Percentiles rank a stretch among this genome's conserved stretches.
Conservation (phyloP, 2,797 vertebrate species). For the Argya squamiceps region DNA sequence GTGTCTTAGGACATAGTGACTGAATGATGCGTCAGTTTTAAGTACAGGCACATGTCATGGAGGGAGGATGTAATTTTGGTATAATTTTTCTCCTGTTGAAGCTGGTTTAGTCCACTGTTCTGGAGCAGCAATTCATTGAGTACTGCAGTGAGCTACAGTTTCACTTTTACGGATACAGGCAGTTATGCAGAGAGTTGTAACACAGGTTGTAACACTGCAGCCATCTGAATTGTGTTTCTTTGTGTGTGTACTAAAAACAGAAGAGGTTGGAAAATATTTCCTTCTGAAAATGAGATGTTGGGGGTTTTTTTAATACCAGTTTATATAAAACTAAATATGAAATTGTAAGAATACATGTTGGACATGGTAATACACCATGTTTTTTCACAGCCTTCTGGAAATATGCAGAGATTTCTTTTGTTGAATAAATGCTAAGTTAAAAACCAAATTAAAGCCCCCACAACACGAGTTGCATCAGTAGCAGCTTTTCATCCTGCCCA, state of each 20-base stretch:
- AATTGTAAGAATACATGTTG: neutral
- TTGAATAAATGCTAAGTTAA: neutral
- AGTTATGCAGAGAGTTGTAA: neutral
- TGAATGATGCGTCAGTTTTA: neutral
- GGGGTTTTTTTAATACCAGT: neutral
- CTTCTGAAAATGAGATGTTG: neutral
- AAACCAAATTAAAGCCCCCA: neutral
- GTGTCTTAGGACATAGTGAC: neutral
- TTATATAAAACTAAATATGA: neutral
- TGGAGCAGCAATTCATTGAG: neutral
- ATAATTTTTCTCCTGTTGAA: neutral
- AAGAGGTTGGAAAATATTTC: neutral
- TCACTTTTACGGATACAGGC: neutral
- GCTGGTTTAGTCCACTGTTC: neutral
- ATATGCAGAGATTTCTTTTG: neutral
- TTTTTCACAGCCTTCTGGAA: neutral
- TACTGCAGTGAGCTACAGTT: neutral
- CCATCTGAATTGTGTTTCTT: neutral
- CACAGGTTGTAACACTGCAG: neutral
- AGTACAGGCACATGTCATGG: neutral
- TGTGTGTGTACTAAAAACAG: neutral
- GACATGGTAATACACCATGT: fast-evolving
- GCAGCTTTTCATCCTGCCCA: fast-evolving
- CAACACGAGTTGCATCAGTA: neutral
- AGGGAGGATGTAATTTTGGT: neutral